phyloP scores from a whole-genome alignment of 1,140 invertebrate species.

The Delia radicum region DNA sequence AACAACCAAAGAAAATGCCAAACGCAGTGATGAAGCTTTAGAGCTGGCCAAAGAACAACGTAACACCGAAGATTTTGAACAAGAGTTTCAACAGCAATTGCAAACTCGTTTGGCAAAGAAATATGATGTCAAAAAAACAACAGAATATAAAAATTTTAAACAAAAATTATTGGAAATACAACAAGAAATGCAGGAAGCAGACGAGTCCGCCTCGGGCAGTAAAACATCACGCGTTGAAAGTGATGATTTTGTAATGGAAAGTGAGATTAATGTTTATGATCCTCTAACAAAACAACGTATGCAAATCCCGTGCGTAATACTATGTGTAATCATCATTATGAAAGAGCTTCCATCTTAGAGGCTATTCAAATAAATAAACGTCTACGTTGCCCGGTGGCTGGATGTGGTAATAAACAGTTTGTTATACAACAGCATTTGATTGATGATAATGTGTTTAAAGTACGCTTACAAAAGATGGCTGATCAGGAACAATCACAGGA shows the following conservation, averaged over 20 bases:
- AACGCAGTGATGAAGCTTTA: not conserved
- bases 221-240: not conserved
- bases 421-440: slow-evolving; percentile 8
- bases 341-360: slow-evolving; percentile 22
- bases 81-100: not conserved
- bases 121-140: slow-evolving; percentile 15
- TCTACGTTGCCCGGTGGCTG: slow-evolving; percentile 24
- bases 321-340: slow-evolving; percentile 26
- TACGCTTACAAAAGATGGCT: not conserved
- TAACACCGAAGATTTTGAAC: slow-evolving; percentile 9
- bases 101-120: not conserved
- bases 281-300: slow-evolving; percentile 26
- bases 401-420: slow-evolving; percentile 25
- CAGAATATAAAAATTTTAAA: slow-evolving; percentile 25
- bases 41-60: slow-evolving; percentile 13
- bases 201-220: not conserved
- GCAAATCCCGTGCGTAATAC: slow-evolving; percentile 25
- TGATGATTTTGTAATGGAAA: slow-evolving; percentile 26
- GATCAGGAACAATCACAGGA: not conserved
- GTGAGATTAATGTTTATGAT: slow-evolving; percentile 16
- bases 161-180: slow-evolving; percentile 17
- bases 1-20: not conserved
- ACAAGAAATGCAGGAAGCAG: not conserved
- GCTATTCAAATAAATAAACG: slow-evolving; percentile 8
- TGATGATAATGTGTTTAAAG: slow-evolving; percentile 12